Percentiles rank a stretch among this genome's conserved stretches.
phyloP scores from a whole-genome alignment of 2,888 invertebrate genomes.

The Limulus polyphemus region DNA sequence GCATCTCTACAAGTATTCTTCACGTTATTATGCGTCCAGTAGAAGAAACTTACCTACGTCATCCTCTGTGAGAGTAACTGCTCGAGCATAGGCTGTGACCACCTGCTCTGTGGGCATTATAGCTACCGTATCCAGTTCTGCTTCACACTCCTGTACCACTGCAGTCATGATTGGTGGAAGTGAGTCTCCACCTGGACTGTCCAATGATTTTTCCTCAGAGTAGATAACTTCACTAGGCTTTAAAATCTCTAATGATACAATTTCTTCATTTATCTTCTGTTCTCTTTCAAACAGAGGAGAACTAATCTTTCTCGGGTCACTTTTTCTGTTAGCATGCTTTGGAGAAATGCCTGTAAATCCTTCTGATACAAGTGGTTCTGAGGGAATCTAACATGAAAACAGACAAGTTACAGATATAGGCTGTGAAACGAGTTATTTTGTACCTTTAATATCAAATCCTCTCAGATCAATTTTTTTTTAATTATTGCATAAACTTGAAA shows the following conservation, averaged over 20 bases:
- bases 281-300: not conserved
- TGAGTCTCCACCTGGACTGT: not conserved
- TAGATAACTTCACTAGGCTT: not conserved
- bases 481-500: no score
- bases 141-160: conserved; percentile 72
- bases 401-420: no score
- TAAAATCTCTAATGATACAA: conserved; percentile 6
- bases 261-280: conserved; percentile 1
- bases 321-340: no score
- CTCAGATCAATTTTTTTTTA: no score
- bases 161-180: conserved; percentile 49
- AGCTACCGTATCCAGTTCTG: conserved; percentile 71
- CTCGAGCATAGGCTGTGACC: conserved; percentile 66
- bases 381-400: no score
- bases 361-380: no score
- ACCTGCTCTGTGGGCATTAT: conserved; percentile 60
- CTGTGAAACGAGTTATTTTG: no score
- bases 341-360: no score
- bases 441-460: no score
- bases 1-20: not conserved
- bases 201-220: not conserved
- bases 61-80: conserved; percentile 73
- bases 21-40: no score
- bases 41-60: conserved; percentile 55
- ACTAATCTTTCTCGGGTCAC: no score